Base-by-base conservation (phyloP, 2,888 invertebrate species). In the Cancer borealis region DNA sequence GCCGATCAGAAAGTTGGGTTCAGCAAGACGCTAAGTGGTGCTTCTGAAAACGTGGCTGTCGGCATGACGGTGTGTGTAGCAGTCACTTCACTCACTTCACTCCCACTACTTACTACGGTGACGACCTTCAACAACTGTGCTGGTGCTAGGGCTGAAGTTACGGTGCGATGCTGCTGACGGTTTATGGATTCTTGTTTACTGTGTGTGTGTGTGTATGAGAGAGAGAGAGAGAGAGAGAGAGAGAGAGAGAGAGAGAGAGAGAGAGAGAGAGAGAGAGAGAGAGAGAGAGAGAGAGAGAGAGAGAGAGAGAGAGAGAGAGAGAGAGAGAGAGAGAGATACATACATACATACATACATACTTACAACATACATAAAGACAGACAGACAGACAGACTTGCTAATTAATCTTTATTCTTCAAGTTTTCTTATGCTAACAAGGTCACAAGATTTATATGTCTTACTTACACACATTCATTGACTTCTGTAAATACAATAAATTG, bases 141-240 rank as follows among this genome's bases (percentile, higher is more conserved):
- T 73, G 73, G 73, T 5, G 54, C 14, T 39, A 2, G 39, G 39
- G 39, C 39, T 54, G 54, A 54, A 54, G 54, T 54, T 54, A 54
- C 54, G 54, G 54, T 3, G 54, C 3, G 54, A 14, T 54, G 54
- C 54, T 8, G 54, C 12, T 54, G 54, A 12, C 12, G 14, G 54
- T 3, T 8, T 54, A 39, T 39, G 39, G 39, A 39, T 39, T 54
- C 8, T 54, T 54, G 14, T 14, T 54, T 54, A 54, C 6, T 73
- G 26, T 4, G 6, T 8, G 26, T 26, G 73, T 26, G 73, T 26
- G 84, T 39, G 84, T 39, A 39, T 39, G 84, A 84, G 84, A 84
- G 84, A 84, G 84, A 84, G 84, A 84, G 84, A 84, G 84, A 84
- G 84, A 84, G 84, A 84, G 84, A 84, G 84, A 84, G 84, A 84